Evolutionary conservation across 2,888 invertebrate genomes (phyloP), one percentile per base, ranked within the genome.

Genomic region (Melitaea athalia): DNA sequence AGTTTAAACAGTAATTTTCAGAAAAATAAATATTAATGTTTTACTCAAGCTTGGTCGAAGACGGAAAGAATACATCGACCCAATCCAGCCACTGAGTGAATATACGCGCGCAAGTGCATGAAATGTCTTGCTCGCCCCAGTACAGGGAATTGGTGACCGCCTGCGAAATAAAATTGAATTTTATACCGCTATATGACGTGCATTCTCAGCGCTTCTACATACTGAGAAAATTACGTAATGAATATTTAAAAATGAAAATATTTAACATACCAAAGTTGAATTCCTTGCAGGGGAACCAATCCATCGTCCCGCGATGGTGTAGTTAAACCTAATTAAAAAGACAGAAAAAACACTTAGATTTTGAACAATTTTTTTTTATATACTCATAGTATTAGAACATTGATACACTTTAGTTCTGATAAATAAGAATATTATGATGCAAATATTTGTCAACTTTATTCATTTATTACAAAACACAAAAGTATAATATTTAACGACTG

Each of bases 71-170:
- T 1, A 88, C 79, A 59, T 92, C 89, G n/a, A 91, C 85, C 91
- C 91, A 91, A 61, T 86, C 79, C 31, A 89, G 78, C 91, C 92
- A 88, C 10, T 79, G 75, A 0, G 90, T 84, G 68, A 86, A 89
- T 6, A 90, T 85, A 60, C 91, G 77, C 2, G 87, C 81, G 50
- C 85, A 83, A 0, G 92, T 91, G 65, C 85, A 85, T 0, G 90
- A 86, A 52, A 92, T 80, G 73, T 92, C 92, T 63, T 90, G 88
- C 63, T 91, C 84, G 14, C 82, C 82, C 92, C 92, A 91, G 67
- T 76, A 81, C 70, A 92, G 70, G 0, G 89, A 76, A 70, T 91
- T 91, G 0, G 88, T 87, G 1, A 92, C 89, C 0, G 88, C 86
- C 91, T 91, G 79, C 0, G 59, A 53, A 72, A 42, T 62, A 63